Evolutionary conservation across 1,140 invertebrate species (phyloP).

Genomic region (Lasioglossum baleicum): DNA sequence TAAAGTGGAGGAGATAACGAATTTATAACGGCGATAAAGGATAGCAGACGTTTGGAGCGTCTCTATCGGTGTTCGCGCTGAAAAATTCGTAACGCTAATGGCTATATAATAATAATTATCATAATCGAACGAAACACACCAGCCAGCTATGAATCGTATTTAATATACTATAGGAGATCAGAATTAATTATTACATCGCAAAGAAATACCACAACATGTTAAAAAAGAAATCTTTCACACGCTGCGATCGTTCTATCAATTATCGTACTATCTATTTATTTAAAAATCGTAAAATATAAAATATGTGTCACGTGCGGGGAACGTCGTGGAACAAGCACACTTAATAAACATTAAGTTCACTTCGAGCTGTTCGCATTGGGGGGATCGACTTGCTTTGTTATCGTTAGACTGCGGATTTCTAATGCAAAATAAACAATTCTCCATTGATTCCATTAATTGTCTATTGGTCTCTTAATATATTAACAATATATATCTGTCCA

Average conservation of each 20-base stretch:
- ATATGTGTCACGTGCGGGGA: not conserved
- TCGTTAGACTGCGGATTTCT: too few relatives aligned
- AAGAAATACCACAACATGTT: not conserved
- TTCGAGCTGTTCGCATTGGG: not conserved
- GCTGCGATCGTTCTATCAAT: not conserved
- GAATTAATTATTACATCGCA: not conserved
- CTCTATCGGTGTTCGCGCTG: not conserved
- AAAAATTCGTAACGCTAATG: not conserved
- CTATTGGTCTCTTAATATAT: too few relatives aligned
- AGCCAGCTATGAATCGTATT: not conserved
- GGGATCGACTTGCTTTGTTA: not conserved
- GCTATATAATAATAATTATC: not conserved
- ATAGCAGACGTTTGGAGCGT: not conserved
- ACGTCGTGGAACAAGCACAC: not conserved
- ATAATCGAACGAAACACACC: not conserved
- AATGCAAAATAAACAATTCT: too few relatives aligned
- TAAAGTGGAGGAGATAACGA: conserved; percentile 12
- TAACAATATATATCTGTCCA: too few relatives aligned
- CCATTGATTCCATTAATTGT: too few relatives aligned
- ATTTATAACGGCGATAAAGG: conserved; percentile 8
- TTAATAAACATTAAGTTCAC: not conserved
- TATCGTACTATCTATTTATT: not conserved
- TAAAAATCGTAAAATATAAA: not conserved
- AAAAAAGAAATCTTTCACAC: not conserved
- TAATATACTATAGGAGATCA: conserved; percentile 27